phyloP scores from a whole-genome alignment of 2,888 invertebrate species.

The Carterocephalus palaemon region DNA sequence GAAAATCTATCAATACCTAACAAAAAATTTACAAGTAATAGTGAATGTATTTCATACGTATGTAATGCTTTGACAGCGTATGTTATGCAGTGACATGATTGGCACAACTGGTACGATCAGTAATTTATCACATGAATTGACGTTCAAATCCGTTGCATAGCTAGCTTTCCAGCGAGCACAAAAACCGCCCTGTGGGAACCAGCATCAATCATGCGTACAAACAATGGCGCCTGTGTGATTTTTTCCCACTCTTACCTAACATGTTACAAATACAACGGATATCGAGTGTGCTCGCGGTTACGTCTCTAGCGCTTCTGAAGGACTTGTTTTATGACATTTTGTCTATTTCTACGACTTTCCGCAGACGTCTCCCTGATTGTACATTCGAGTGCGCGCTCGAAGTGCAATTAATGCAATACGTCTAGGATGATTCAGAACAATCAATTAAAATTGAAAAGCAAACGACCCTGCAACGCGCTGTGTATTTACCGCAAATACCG shows the following conservation, averaged over 20 bases:
- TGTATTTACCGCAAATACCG: neutral
- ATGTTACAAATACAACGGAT: conserved; percentile 65
- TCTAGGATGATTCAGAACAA: conserved; percentile 6
- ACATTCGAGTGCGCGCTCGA: neutral
- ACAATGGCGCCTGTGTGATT: conserved; percentile 52
- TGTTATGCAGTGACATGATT: neutral
- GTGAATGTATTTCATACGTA: no score
- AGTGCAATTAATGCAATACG: neutral
- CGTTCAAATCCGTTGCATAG: conserved; percentile 14
- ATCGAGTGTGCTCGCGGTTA: conserved; percentile 62
- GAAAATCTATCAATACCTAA: no score
- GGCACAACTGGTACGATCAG: conserved; percentile 3
- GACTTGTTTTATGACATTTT: conserved; percentile 64
- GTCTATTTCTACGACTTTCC: conserved; percentile 41
- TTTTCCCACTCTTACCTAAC: conserved; percentile 67
- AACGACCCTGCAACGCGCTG: conserved; percentile 24
- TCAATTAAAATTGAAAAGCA: conserved; percentile 25
- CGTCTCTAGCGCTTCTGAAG: conserved; percentile 51
- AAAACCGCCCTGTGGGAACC: conserved; percentile 57
- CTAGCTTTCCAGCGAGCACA: conserved; percentile 47
- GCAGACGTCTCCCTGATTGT: conserved; percentile 11
- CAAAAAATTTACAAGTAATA: no score
- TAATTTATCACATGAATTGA: conserved; percentile 22
- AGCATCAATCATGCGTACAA: conserved; percentile 46
- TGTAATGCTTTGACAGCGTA: neutral